A percentile compares a stretch with the other conserved stretches of the same genome.
phyloP scores from a whole-genome alignment of 1,140 invertebrate genomes.

The Orchesella cincta region DNA sequence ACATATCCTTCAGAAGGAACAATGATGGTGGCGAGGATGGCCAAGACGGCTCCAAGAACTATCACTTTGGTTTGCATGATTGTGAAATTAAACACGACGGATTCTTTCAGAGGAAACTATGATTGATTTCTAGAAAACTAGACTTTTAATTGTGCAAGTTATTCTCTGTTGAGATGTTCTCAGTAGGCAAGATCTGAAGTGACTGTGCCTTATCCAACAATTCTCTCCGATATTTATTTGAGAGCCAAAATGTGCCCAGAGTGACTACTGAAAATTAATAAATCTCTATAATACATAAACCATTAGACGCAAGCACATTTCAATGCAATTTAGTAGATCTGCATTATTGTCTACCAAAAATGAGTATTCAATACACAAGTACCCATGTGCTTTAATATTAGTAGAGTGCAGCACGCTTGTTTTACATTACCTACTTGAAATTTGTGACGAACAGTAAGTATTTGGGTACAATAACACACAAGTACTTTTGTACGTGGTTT shows the following conservation, averaged over 20 bases:
- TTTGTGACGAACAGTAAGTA: too few species aligned
- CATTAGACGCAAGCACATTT: slow-evolving; percentile 6
- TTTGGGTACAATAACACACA: too few species aligned
- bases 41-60: slow-evolving; percentile 29
- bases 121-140: too few species aligned
- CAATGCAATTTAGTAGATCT: neutral
- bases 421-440: too few species aligned
- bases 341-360: neutral
- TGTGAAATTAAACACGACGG: too few species aligned
- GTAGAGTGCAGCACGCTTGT: neutral
- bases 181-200: neutral
- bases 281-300: neutral
- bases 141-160: neutral
- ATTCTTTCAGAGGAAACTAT: too few species aligned
- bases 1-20: slow-evolving; percentile 29
- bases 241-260: slow-evolving; percentile 5
- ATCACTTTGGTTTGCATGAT: slow-evolving; percentile 25
- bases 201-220: neutral
- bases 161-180: slow-evolving; percentile 10
- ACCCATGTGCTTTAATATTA: neutral
- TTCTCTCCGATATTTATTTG: slow-evolving; percentile 16
- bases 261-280: neutral
- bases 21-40: slow-evolving; percentile 31
- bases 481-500: slow-evolving; percentile 25
- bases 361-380: too few species aligned